A percentile compares a stretch with the other conserved stretches of the same genome.
These are phyloP conservation scores for Nicator chloris DNA, from an alignment of 2,113 vertebrate genomes.

Conservation along the genomic window DNA sequence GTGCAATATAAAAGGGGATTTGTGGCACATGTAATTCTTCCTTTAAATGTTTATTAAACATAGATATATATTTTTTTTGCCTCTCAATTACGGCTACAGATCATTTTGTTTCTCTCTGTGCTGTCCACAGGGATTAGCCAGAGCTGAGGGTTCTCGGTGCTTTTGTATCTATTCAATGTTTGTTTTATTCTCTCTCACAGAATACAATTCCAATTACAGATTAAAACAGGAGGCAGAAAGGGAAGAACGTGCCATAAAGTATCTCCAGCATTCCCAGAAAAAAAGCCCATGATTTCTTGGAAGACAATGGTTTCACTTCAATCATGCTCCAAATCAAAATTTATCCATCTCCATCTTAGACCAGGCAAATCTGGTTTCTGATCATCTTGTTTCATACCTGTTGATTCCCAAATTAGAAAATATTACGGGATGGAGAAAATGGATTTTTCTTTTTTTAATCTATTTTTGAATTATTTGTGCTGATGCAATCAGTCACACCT, in stretches of 20 bases:
- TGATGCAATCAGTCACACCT: not conserved
- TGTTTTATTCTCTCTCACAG: not conserved
- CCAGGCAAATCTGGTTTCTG: not conserved
- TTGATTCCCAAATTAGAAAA: not conserved
- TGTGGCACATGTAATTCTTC: not conserved
- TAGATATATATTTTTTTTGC: too few species aligned
- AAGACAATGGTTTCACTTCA: not conserved
- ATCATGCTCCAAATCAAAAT: not conserved
- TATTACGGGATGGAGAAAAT: not conserved
- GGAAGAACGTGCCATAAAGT: not conserved
- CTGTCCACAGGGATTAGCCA: not conserved
- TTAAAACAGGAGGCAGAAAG: not conserved
- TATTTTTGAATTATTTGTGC: not conserved
- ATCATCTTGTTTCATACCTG: not conserved
- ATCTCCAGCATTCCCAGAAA: not conserved
- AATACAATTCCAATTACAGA: not conserved
- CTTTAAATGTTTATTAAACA: slow-evolving; percentile 15
- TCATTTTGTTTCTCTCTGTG: not conserved
- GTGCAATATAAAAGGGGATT: not conserved
- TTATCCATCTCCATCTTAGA: not conserved
- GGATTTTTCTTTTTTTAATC: not conserved
- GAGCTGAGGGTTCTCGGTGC: not conserved
- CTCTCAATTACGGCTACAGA: not conserved
- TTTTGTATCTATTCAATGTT: not conserved
- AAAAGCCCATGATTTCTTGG: not conserved